Conservation (phyloP, 92 coral and sea anemone genomes). For the Porites divaricata region DNA sequence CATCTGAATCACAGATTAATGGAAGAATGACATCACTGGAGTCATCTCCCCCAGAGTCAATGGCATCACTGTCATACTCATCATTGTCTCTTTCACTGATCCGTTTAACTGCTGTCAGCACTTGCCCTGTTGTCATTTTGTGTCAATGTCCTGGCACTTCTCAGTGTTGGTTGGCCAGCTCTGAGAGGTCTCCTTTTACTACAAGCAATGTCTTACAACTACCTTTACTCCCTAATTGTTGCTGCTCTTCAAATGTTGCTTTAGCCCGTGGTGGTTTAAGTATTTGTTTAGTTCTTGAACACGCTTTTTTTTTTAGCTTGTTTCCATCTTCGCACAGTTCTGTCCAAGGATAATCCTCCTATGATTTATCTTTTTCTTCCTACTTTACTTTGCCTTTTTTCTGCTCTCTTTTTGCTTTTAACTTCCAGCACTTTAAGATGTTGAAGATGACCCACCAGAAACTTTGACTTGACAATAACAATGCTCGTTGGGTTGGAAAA, state of each 20-base stretch:
- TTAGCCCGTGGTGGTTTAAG: too few species aligned
- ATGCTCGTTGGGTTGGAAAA: neutral
- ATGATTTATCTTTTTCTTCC: neutral
- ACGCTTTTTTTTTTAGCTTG: neutral
- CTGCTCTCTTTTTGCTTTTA: neutral
- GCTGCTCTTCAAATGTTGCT: too few species aligned
- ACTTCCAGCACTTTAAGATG: neutral
- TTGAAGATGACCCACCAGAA: conserved; percentile 2
- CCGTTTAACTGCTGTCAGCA: conserved; percentile 6
- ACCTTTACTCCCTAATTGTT: too few species aligned
- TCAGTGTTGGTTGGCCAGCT: conserved; percentile 2
- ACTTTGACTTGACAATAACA: conserved; percentile 20
- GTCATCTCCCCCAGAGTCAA: too few species aligned
- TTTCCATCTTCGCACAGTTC: neutral
- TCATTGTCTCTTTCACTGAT: neutral
- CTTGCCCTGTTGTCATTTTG: conserved; percentile 23
- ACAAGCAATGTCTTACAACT: too few species aligned
- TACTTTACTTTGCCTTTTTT: neutral
- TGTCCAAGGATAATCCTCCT: neutral
- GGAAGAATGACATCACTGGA: too few species aligned
- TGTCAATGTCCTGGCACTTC: conserved; percentile 22
- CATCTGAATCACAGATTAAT: too few species aligned
- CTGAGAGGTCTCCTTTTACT: neutral
- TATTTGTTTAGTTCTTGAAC: too few species aligned
- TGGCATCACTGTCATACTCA: neutral